These are phyloP conservation scores for Lynx canadensis DNA, from an alignment of 2,113 vertebrate genomes.

Conservation along the genomic window DNA sequence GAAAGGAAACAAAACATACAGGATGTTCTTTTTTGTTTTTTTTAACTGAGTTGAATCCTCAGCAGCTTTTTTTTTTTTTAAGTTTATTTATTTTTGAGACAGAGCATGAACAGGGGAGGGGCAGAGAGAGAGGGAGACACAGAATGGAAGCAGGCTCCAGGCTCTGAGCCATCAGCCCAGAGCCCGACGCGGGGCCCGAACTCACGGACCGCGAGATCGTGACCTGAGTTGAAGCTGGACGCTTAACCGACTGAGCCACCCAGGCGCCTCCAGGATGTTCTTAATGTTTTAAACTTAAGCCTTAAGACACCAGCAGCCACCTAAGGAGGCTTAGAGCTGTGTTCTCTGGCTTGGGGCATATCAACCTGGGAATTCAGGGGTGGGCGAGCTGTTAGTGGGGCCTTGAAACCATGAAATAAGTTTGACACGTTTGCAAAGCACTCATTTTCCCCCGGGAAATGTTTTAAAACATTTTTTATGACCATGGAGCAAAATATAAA, in stretches of 20 bases:
- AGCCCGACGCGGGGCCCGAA: no score
- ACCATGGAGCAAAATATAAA: background rate
- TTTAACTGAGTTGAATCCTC: no score
- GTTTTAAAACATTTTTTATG: constrained; percentile 22
- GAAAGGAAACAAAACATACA: background rate
- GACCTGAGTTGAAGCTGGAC: no score
- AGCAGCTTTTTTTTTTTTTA: no score
- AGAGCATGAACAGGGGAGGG: no score
- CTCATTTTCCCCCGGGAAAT: background rate
- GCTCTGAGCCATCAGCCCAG: no score
- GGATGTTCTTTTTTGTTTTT: background rate
- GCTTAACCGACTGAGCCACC: no score
- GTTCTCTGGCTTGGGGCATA: background rate
- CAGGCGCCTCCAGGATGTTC: background rate
- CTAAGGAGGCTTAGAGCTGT: background rate
- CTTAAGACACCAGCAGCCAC: background rate
- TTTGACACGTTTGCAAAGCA: background rate
- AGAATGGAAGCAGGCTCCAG: no score
- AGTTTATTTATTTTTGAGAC: no score
- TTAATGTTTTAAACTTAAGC: background rate
- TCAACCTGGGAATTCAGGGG: no score
- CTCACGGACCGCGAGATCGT: no score
- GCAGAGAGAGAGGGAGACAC: no score
- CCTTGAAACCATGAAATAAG: background rate
- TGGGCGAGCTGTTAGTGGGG: background rate